Conservation (phyloP, 1,140 invertebrate species). For the Euwallacea fornicatus region DNA sequence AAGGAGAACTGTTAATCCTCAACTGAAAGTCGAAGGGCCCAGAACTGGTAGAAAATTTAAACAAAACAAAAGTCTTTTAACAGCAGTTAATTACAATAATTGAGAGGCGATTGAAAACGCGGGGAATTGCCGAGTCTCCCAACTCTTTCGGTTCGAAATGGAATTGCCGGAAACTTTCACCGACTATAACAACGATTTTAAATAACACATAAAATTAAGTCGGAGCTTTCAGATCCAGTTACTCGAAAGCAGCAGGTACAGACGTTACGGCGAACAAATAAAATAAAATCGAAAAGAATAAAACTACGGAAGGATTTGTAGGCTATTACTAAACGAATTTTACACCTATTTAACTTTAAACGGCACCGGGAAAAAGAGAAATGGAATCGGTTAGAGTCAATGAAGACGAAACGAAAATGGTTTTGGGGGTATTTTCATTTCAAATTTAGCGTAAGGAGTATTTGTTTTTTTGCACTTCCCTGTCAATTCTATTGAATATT, state of each 20-base stretch:
- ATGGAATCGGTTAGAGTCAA: conserved; percentile 40
- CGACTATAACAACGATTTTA: conserved; percentile 43
- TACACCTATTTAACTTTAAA: conserved; percentile 54
- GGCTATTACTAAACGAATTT: conserved; percentile 52
- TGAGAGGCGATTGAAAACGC: conserved; percentile 42
- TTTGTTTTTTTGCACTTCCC: too few species aligned
- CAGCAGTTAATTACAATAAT: conserved; percentile 47
- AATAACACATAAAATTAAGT: conserved; percentile 50
- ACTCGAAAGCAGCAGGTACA: conserved; percentile 32
- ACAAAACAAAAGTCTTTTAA: conserved; percentile 17
- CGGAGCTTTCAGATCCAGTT: conserved; percentile 37
- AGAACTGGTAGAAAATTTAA: neutral
- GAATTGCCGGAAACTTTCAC: conserved; percentile 41
- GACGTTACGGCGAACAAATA: conserved; percentile 29
- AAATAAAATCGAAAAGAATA: conserved; percentile 36
- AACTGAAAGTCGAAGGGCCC: too few species aligned
- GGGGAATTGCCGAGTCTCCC: conserved; percentile 26
- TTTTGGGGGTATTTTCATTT: conserved; percentile 8
- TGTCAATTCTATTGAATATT: too few species aligned
- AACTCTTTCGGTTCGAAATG: conserved; percentile 38
- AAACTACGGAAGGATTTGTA: conserved; percentile 47
- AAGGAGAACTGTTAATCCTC: too few species aligned
- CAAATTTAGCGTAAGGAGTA: neutral
- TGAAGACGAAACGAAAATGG: conserved; percentile 28
- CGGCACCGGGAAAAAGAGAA: conserved; percentile 41